Conservation (phyloP, 37 sponge, comb jelly and placozoan genomes). For the Theonella swinhoei region DNA sequence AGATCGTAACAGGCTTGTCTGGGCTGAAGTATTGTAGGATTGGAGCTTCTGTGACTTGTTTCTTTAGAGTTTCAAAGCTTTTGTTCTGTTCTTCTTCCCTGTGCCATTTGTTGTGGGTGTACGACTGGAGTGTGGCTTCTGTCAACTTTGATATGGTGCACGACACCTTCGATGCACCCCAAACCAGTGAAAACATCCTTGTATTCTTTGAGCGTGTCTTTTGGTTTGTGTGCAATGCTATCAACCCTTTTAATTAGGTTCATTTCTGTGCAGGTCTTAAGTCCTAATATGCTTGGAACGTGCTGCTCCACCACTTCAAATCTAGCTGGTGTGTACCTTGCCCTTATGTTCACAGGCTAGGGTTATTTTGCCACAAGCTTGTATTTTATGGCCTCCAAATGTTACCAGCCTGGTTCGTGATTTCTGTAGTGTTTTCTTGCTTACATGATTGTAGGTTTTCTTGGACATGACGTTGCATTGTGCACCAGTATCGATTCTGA, state of each 20-base stretch:
- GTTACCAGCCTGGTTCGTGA: constrained; percentile 29
- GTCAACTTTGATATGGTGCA: constrained; percentile 11
- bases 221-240: not conserved
- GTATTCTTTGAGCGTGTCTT: constrained; percentile 8
- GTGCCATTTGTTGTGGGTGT: constrained; percentile 26
- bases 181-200: constrained; percentile 22
- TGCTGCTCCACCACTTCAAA: constrained; percentile 18
- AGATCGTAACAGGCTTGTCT: not conserved
- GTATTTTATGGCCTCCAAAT: constrained; percentile 27
- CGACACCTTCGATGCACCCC: constrained; percentile 14
- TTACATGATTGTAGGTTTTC: constrained; percentile 2
- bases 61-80: too few relatives aligned
- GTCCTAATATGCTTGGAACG: constrained; percentile 14
- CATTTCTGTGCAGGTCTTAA: constrained; percentile 1
- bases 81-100: too few relatives aligned
- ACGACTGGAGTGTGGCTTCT: constrained; percentile 6
- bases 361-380: constrained; percentile 3
- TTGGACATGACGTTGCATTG: constrained; percentile 48
- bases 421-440: not conserved
- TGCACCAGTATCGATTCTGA: constrained; percentile 49
- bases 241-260: constrained; percentile 21
- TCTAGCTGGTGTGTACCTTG: not conserved
- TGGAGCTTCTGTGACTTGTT: constrained; percentile 1
- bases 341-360: constrained; percentile 25
- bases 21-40: too few relatives aligned